phyloP scores from a whole-genome alignment of 1,140 invertebrate species.

The Sarcophaga bullata region DNA sequence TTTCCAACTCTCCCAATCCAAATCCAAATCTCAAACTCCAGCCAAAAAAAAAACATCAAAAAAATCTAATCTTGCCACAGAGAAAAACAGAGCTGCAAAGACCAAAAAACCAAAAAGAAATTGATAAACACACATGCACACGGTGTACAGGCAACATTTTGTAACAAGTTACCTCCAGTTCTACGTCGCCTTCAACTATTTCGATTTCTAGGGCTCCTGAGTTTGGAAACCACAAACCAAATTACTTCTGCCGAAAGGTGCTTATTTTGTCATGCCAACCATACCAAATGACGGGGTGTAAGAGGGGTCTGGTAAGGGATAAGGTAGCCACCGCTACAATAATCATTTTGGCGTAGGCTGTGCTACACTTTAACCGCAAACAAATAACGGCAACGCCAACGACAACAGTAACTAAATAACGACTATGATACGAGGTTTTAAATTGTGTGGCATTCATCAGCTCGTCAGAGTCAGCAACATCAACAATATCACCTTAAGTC shows the following conservation, averaged over 20 bases:
- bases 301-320: neutral
- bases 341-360: neutral
- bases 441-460: neutral
- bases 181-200: neutral
- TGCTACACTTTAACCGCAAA: conserved; percentile 1
- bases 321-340: neutral
- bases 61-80: no score
- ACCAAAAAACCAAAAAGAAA: neutral
- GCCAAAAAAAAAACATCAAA: no score
- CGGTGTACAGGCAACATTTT: neutral
- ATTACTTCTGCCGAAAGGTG: conserved; percentile 2
- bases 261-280: neutral
- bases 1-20: no score
- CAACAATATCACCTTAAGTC: neutral
- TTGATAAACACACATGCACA: neutral
- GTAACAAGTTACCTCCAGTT: neutral
- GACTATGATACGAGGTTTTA: neutral
- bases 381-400: neutral
- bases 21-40: no score
- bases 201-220: neutral
- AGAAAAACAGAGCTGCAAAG: no score
- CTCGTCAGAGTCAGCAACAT: neutral
- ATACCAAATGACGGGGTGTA: neutral
- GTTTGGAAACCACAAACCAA: neutral
- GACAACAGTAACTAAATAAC: neutral